phyloP scores from a whole-genome alignment of 1,140 invertebrate genomes.

The Mactra quadrangularis region DNA sequence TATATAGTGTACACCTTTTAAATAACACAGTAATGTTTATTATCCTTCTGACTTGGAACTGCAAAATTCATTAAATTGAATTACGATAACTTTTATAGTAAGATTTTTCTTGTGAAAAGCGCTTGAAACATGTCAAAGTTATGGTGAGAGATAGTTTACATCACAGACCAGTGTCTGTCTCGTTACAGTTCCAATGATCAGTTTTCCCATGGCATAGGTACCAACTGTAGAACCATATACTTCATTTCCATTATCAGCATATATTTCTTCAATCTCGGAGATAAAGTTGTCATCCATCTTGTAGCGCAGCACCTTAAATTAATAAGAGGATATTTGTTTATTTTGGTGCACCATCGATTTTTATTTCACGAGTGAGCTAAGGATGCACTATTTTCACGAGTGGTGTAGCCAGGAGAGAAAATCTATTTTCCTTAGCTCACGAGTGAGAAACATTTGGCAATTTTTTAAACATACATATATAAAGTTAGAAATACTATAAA shows the following conservation, averaged over 20 bases:
- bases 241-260: conserved; percentile 29
- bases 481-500: background rate
- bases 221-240: conserved; percentile 10
- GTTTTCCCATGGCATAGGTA: conserved; percentile 8
- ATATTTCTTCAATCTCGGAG: conserved; percentile 27
- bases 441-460: background rate
- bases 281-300: conserved; percentile 26
- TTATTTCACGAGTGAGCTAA: too few relatives aligned
- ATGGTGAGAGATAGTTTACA: conserved; percentile 24
- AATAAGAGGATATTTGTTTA: too few relatives aligned
- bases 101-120: too few relatives aligned
- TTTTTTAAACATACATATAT: background rate
- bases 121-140: background rate
- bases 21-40: background rate
- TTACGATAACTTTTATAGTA: too few relatives aligned
- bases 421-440: too few relatives aligned
- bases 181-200: conserved; percentile 13
- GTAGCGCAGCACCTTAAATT: conserved; percentile 26
- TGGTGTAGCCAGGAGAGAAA: too few relatives aligned
- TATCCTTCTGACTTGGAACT: too few relatives aligned
- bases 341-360: too few relatives aligned
- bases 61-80: too few relatives aligned
- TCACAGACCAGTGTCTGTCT: conserved; percentile 18
- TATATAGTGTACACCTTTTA: too few relatives aligned
- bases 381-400: too few relatives aligned